Evolutionary conservation across 2,888 invertebrate genomes (phyloP).

Genomic region (Drosophila austrosaltans): DNA sequence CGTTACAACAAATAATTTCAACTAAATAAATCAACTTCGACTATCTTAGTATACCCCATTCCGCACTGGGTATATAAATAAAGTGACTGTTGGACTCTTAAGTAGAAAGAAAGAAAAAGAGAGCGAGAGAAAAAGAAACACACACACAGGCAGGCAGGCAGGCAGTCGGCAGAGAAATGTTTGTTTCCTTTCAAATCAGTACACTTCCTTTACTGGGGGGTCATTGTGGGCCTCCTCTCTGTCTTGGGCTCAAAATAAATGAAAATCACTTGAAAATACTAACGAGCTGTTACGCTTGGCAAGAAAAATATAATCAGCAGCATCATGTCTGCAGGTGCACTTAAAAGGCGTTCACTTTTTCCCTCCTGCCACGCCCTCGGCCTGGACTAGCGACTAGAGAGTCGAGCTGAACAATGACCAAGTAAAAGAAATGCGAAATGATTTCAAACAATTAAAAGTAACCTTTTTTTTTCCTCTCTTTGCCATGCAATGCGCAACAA

Average conservation of each 20-base stretch:
- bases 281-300: slow-evolving; percentile 79
- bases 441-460: slow-evolving; percentile 72
- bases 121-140: slow-evolving; percentile 8
- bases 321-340: slow-evolving; percentile 79
- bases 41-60: not conserved
- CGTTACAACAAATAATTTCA: too few species aligned
- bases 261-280: slow-evolving; percentile 80
- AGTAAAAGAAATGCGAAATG: slow-evolving; percentile 58
- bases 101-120: slow-evolving; percentile 31
- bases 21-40: not conserved
- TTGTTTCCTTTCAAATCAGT: slow-evolving; percentile 79
- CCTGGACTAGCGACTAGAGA: slow-evolving; percentile 3
- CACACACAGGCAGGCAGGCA: slow-evolving; percentile 41
- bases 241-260: slow-evolving; percentile 60
- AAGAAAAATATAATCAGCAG: slow-evolving; percentile 80
- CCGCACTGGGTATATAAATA: not conserved
- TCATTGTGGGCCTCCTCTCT: slow-evolving; percentile 26
- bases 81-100: slow-evolving; percentile 27
- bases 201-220: slow-evolving; percentile 67
- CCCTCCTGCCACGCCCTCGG: slow-evolving; percentile 48
- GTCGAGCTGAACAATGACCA: slow-evolving; percentile 15
- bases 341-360: slow-evolving; percentile 78
- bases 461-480: slow-evolving; percentile 57
- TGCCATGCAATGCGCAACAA: not conserved
- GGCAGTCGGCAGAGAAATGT: slow-evolving; percentile 55